Conservation (phyloP, 2,797 vertebrate species). For the Hemibagrus guttatus region DNA sequence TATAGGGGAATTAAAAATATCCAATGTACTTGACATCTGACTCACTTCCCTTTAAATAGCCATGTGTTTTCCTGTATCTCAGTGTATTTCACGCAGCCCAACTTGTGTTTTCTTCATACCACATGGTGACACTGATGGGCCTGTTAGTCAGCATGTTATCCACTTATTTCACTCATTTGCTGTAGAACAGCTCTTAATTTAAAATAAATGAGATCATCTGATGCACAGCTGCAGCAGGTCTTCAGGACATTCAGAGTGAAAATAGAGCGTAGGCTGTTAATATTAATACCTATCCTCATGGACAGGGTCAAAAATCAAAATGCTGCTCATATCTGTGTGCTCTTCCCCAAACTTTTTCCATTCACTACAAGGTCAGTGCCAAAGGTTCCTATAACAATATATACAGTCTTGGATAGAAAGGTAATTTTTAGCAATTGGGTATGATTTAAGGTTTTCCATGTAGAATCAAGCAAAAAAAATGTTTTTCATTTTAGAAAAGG, state of each 20-base stretch:
- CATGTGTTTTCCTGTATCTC: background rate
- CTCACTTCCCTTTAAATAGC: background rate
- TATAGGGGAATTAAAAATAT: background rate
- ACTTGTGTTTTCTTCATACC: background rate
- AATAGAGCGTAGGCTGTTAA: background rate
- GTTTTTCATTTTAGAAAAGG: background rate
- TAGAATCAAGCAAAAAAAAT: background rate
- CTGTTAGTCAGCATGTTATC: conserved; percentile 19
- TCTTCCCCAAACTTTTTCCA: background rate
- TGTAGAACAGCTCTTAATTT: conserved; percentile 2
- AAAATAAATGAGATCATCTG: conserved; percentile 3
- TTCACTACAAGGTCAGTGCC: background rate
- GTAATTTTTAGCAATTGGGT: background rate
- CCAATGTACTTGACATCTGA: background rate
- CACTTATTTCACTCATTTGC: conserved; percentile 17
- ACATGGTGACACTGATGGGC: background rate
- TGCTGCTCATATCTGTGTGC: no score
- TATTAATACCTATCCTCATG: background rate
- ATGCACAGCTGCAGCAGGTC: background rate
- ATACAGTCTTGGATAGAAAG: background rate
- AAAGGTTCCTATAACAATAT: background rate
- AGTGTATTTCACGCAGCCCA: background rate
- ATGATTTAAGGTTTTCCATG: background rate
- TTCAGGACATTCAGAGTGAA: background rate
- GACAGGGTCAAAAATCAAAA: background rate